Base-by-base conservation (phyloP, 2,797 vertebrate genomes). In the Delichon dasypus region DNA sequence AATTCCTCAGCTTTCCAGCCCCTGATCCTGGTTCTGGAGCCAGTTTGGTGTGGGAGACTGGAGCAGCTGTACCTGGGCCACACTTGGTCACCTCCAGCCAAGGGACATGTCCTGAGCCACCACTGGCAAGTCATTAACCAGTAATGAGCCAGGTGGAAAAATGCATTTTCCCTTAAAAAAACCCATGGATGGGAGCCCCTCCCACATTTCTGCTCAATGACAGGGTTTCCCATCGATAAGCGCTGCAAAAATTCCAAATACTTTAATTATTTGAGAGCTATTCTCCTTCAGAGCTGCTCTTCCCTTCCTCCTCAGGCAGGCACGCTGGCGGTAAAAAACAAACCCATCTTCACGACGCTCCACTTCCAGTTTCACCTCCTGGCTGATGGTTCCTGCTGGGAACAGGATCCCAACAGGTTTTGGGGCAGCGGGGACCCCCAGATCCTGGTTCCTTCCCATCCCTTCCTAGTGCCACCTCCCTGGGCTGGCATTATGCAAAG, bases 141-240 rank as follows among this genome's bases (percentile, higher is more conserved):
- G 12, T 1, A 19, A 38, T 9, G 40, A 70, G 6, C 38, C 65
- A 40, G 40, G 14, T 11, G 53, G 50, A 15, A 30, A 78, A 79
- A 16, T 1, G 16, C 7, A 27, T 30, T 7, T 21, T 57, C 32
- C 38, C 13, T 17, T 12, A 29, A 53, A 55, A 50, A 88, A 54
- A 0, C 0, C 7, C 32, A 2, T 6, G 7, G 7, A 8, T 32
- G 34, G 51, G n/a, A 48, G 42, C 62, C 48, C 23, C 47, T n/a
- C 23, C 27, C 23, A 5, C 23, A 17, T 5, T 54, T 29, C 50
- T 45, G 74, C 36, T 30, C 38, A 12, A n/a, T 16, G 11, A 10
- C 20, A 21, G 9, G 22, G 30, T n/a, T 53, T 61, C 55, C 30
- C 21, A 14, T 29, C n/a, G 16, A 13, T 13, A 14, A 30, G 17